A percentile compares a stretch with the other conserved stretches of the same genome.
These are phyloP conservation scores for Abrostola triplasia DNA, from an alignment of 2,888 invertebrate species.

Conservation along the genomic window DNA sequence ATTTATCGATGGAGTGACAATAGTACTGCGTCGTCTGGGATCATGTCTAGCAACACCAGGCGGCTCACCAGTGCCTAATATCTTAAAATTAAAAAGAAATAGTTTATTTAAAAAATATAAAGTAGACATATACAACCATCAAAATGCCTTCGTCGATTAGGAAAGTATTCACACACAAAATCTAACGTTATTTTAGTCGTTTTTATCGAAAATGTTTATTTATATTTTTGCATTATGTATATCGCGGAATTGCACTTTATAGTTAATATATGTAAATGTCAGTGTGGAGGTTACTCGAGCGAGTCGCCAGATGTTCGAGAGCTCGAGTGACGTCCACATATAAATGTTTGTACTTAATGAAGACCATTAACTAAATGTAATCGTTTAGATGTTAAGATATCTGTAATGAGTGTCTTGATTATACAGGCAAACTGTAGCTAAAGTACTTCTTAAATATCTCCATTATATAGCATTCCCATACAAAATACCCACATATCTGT, in stretches of 20 bases:
- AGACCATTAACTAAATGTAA: constrained; percentile 51
- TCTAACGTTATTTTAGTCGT: constrained; percentile 57
- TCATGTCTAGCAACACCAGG: constrained; percentile 25
- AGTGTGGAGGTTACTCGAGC: constrained; percentile 61
- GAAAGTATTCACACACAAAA: constrained; percentile 59
- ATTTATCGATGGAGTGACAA: constrained; percentile 52
- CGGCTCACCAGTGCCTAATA: constrained; percentile 71
- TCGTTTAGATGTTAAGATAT: constrained; percentile 62
- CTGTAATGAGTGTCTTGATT: constrained; percentile 73
- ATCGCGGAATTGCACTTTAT: constrained; percentile 69
- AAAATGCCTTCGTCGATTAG: constrained; percentile 66
- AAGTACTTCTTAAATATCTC: constrained; percentile 49
- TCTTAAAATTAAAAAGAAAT: constrained; percentile 55
- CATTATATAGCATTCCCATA: constrained; percentile 49
- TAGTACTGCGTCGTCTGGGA: constrained; percentile 50
- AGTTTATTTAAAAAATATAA: constrained; percentile 55
- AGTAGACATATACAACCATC: constrained; percentile 57
- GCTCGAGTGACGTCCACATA: constrained; percentile 55
- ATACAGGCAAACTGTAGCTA: constrained; percentile 73
- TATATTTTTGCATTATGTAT: constrained; percentile 67
- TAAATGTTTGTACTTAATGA: constrained; percentile 63
- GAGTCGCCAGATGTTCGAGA: neutral
- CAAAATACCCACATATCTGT: constrained; percentile 48
- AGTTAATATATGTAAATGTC: constrained; percentile 64
- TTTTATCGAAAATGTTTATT: constrained; percentile 60